Evolutionary conservation across 2,797 vertebrate genomes (phyloP).

Genomic region (Myotis findleyi): DNA sequence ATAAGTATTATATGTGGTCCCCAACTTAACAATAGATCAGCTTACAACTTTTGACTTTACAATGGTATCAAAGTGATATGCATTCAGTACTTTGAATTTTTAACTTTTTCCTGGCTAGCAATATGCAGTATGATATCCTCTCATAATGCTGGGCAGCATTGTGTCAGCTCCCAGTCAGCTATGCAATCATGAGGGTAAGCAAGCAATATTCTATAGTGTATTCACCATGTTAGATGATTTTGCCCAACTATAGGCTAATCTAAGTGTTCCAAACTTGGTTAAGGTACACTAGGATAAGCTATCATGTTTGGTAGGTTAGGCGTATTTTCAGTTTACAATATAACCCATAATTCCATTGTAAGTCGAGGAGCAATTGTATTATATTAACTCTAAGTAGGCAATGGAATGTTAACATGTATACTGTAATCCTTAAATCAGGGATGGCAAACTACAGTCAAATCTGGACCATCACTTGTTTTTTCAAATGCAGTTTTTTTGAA

Average conservation of each 20-base stretch:
- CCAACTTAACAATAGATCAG: background rate
- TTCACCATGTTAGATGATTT: background rate
- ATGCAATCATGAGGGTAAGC: background rate
- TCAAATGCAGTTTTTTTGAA: background rate
- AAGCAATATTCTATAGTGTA: background rate
- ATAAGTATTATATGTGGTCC: background rate
- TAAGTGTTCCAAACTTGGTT: background rate
- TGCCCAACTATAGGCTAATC: background rate
- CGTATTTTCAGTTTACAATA: background rate
- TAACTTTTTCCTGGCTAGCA: background rate
- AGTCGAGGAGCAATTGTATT: background rate
- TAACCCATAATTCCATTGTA: too few relatives aligned
- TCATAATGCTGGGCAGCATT: background rate
- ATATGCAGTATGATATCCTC: background rate
- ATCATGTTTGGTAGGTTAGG: background rate
- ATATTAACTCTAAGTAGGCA: background rate
- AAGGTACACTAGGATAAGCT: background rate
- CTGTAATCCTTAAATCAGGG: background rate
- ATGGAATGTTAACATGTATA: background rate
- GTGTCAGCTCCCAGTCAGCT: background rate
- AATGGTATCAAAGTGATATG: background rate
- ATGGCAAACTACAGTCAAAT: background rate
- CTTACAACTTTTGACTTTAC: background rate
- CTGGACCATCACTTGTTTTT: background rate
- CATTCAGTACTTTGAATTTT: background rate